Conservation (phyloP, 2,113 vertebrate genomes). For the Psittacara wagleri region DNA sequence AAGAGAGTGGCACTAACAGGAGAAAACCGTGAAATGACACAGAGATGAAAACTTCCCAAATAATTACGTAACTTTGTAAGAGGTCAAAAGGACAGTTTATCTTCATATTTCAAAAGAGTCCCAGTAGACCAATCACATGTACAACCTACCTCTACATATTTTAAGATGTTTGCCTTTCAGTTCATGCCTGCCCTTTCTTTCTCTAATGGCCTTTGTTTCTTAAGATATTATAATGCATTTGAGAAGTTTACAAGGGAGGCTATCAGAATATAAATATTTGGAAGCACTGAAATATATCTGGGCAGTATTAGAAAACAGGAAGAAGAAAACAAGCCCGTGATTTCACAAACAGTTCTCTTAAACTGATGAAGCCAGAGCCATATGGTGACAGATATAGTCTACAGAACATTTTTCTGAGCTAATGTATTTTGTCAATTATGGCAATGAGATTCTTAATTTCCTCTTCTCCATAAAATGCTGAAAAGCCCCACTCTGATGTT, state of each 20-base stretch:
- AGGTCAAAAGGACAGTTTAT: slow-evolving; percentile 56
- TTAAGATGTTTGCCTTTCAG: slow-evolving; percentile 50
- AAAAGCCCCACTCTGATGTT: neutral
- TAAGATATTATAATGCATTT: neutral
- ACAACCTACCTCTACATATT: slow-evolving; percentile 31
- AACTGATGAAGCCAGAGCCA: slow-evolving; percentile 27
- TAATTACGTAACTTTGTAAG: slow-evolving; percentile 45
- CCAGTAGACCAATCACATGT: neutral
- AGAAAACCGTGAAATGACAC: slow-evolving; percentile 33
- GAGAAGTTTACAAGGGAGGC: slow-evolving; percentile 13
- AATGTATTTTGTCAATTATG: slow-evolving; percentile 28
- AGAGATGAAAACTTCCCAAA: slow-evolving; percentile 56
- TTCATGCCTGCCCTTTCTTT: slow-evolving; percentile 23
- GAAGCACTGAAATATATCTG: slow-evolving; percentile 21
- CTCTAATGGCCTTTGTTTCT: slow-evolving; percentile 41
- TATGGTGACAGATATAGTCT: neutral
- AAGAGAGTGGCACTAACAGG: slow-evolving; percentile 34
- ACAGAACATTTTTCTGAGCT: slow-evolving; percentile 2
- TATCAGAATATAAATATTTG: slow-evolving; percentile 56
- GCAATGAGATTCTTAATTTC: slow-evolving; percentile 12
- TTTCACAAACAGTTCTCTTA: slow-evolving; percentile 31
- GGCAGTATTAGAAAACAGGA: slow-evolving; percentile 23
- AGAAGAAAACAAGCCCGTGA: neutral
- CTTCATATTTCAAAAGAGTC: slow-evolving; percentile 54
- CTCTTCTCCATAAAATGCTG: neutral